Evolutionary conservation across 2,797 vertebrate species (phyloP).

Genomic region (Crax fasciolata): DNA sequence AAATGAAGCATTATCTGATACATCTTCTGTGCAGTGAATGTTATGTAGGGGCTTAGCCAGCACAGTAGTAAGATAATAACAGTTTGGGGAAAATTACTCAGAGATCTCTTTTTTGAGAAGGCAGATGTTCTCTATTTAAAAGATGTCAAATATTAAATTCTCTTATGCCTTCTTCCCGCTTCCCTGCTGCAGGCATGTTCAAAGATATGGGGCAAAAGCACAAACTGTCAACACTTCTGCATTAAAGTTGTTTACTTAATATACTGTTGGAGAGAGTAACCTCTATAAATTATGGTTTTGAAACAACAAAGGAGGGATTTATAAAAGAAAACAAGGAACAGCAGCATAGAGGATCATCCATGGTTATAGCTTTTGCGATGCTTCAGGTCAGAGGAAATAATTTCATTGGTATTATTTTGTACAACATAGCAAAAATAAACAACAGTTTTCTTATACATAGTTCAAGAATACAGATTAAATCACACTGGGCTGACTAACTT

Average conservation of each 20-base stretch:
- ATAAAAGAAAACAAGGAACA: not conserved
- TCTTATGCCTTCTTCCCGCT: not conserved
- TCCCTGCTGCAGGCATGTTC: constrained; percentile 22
- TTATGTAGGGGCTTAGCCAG: not conserved
- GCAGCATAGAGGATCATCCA: not conserved
- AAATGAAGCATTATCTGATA: constrained; percentile 36
- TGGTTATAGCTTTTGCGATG: not conserved
- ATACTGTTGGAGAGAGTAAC: constrained; percentile 9
- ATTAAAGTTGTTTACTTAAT: constrained; percentile 43
- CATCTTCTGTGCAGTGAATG: constrained; percentile 28
- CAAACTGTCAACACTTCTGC: not conserved
- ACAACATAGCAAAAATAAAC: not conserved
- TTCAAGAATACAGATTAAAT: not conserved
- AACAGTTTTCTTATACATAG: not conserved
- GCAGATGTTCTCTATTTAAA: constrained; percentile 53
- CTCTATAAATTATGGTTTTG: not conserved
- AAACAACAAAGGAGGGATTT: not conserved
- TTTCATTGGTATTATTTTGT: not conserved
- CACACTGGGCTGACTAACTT: not conserved
- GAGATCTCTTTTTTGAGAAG: constrained; percentile 33
- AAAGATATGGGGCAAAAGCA: not conserved
- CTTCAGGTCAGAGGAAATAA: not conserved
- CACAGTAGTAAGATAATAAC: constrained; percentile 1
- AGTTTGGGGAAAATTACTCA: constrained; percentile 40
- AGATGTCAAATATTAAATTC: constrained; percentile 41